Evolutionary conservation across 2,113 vertebrate genomes (phyloP).

Genomic region (Ailuropoda melanoleuca): DNA sequence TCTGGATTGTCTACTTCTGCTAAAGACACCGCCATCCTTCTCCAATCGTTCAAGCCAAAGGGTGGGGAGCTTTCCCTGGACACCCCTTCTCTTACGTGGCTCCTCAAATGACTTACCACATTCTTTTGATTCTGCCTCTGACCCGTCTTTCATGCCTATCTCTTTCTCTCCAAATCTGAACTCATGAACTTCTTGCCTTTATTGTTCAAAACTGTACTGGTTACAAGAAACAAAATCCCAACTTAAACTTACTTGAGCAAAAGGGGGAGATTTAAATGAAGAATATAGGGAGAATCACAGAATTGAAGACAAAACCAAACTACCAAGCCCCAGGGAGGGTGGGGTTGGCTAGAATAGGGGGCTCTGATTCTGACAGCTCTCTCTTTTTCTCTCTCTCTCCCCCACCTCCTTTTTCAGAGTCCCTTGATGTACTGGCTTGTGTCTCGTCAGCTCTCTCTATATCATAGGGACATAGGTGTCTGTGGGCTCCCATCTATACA

Average conservation of each 20-base stretch:
- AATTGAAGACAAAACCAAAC: background rate
- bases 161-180: background rate
- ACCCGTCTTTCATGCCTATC: background rate
- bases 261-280: background rate
- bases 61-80: background rate
- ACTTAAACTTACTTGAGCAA: constrained; percentile 22
- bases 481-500: background rate
- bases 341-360: background rate
- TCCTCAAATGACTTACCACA: background rate
- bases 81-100: background rate
- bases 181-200: background rate
- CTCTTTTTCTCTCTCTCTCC: background rate
- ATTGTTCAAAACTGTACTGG: background rate
- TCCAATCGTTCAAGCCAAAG: background rate
- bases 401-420: background rate
- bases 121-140: background rate
- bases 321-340: background rate
- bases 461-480: background rate
- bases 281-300: background rate
- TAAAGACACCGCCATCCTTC: background rate
- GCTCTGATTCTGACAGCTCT: background rate
- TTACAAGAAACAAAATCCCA: background rate
- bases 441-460: background rate
- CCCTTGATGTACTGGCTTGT: background rate
- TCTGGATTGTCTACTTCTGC: background rate